Evolutionary conservation across 1,140 invertebrate species (phyloP).

Genomic region (Phenacoccus solenopsis): DNA sequence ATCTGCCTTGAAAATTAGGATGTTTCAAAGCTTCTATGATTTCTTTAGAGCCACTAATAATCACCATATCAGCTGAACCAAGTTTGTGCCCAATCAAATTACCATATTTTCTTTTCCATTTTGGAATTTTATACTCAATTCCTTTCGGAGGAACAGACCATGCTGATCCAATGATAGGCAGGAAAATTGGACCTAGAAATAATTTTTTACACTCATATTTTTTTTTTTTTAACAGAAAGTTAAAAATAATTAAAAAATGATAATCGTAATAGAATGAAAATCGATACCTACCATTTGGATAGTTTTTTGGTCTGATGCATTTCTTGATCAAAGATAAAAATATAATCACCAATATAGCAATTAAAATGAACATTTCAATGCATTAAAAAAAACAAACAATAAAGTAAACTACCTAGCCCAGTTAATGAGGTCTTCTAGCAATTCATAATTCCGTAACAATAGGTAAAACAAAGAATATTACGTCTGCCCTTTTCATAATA

Average conservation of each 20-base stretch:
- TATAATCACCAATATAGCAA: background rate
- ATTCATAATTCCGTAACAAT: no score
- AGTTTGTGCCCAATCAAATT: background rate
- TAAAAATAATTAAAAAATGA: no score
- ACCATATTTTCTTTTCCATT: background rate
- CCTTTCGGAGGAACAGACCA: background rate
- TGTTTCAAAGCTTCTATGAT: background rate
- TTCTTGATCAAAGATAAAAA: background rate
- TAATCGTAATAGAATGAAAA: no score
- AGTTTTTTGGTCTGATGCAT: background rate
- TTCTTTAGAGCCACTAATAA: background rate
- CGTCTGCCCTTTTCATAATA: no score
- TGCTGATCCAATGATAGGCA: background rate
- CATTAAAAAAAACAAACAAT: no score
- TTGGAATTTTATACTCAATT: background rate
- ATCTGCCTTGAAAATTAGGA: slow-evolving; percentile 3
- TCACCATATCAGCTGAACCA: background rate
- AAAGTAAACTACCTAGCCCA: no score
- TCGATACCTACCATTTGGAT: background rate
- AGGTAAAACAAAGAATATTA: no score
- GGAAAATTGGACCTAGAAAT: background rate
- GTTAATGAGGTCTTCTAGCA: no score
- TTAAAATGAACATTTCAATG: background rate
- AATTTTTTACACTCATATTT: no score
- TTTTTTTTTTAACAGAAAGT: no score